Percentiles rank a stretch among this genome's conserved stretches.
Evolutionary conservation across 2,113 vertebrate genomes (phyloP).

Genomic region (Trichechus manatus): DNA sequence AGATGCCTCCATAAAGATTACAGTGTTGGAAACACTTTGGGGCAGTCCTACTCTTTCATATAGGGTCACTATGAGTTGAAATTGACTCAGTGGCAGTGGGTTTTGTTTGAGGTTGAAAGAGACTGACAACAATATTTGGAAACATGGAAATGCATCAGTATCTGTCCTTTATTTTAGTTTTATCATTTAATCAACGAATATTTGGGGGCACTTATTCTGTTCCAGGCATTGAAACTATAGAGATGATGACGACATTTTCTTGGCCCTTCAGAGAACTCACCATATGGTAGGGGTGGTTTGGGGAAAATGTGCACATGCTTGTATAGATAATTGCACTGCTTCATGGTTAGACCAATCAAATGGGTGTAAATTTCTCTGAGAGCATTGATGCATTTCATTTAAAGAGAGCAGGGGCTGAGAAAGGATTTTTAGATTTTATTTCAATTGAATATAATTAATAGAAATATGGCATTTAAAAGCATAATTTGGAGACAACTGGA

Average conservation of each 20-base stretch:
- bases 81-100: too few species aligned
- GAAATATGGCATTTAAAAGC: neutral
- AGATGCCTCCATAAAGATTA: too few species aligned
- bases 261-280: neutral
- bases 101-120: neutral
- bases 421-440: neutral
- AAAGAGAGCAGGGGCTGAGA: neutral
- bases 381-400: neutral
- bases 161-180: neutral
- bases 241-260: neutral
- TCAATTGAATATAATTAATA: neutral
- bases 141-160: neutral
- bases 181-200: neutral
- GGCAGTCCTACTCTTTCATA: too few species aligned
- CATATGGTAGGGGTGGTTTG: neutral
- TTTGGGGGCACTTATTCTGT: neutral
- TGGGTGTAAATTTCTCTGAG: neutral
- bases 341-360: accelerated
- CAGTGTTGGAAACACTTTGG: too few species aligned
- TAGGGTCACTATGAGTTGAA: too few species aligned
- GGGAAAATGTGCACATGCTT: neutral
- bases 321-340: too few species aligned
- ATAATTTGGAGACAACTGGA: neutral
- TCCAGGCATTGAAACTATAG: neutral
- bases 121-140: neutral